Conservation (phyloP, 1,140 invertebrate species). For the Cyclina sinensis region DNA sequence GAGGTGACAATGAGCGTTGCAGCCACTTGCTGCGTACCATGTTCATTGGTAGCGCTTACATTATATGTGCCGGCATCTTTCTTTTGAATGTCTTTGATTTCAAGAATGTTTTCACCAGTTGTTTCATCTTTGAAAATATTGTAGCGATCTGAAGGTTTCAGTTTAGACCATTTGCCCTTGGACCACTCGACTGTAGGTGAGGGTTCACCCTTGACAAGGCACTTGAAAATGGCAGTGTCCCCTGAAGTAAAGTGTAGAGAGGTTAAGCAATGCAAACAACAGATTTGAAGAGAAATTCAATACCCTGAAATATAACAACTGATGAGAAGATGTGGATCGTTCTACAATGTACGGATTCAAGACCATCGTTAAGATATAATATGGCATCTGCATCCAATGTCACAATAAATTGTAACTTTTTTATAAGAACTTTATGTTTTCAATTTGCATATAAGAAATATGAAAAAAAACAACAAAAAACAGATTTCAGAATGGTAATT, state of each 20-base stretch:
- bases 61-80: slow-evolving; percentile 86
- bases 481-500: too few species aligned
- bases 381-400: too few species aligned
- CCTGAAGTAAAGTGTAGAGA: slow-evolving; percentile 70
- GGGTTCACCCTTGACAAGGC: slow-evolving; percentile 83
- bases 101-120: slow-evolving; percentile 82
- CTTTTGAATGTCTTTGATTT: slow-evolving; percentile 83
- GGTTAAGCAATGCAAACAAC: too few species aligned
- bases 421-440: too few species aligned
- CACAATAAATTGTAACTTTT: too few species aligned
- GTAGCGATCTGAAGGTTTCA: slow-evolving; percentile 80
- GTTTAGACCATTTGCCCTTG: slow-evolving; percentile 86
- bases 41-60: slow-evolving; percentile 85
- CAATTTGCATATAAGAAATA: too few species aligned
- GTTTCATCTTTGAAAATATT: slow-evolving; percentile 83
- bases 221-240: slow-evolving; percentile 83
- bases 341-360: too few species aligned
- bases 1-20: slow-evolving; percentile 86
- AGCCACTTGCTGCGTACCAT: slow-evolving; percentile 83
- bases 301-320: too few species aligned
- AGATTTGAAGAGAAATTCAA: too few species aligned
- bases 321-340: too few species aligned
- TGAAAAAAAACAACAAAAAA: too few species aligned
- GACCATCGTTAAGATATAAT: too few species aligned
- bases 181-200: slow-evolving; percentile 85